Conservation (phyloP, 2,888 invertebrate species). For the Pediacus dermestoides region DNA sequence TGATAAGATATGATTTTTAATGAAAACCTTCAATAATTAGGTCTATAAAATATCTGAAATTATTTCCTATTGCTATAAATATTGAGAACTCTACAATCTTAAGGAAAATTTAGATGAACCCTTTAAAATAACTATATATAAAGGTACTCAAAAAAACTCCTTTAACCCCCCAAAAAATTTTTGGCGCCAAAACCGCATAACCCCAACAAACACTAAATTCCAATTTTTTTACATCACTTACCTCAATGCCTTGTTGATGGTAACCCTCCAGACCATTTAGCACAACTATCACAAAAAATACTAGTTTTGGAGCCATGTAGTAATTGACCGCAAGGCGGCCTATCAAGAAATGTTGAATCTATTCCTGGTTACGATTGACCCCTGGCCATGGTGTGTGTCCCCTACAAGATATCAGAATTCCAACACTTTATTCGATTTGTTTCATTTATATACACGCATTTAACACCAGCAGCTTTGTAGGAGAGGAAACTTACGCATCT, state of each 20-base stretch:
- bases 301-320: constrained; percentile 35
- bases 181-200: constrained; percentile 3
- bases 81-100: too few relatives aligned
- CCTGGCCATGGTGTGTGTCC: constrained; percentile 36
- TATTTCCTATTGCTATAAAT: too few relatives aligned
- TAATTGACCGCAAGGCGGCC: constrained; percentile 39
- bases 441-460: constrained; percentile 21
- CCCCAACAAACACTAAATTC: constrained; percentile 4
- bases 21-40: too few relatives aligned
- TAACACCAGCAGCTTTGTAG: too few relatives aligned
- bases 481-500: too few relatives aligned
- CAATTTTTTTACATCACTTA: constrained; percentile 10
- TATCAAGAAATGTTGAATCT: constrained; percentile 41
- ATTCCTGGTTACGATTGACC: constrained; percentile 42
- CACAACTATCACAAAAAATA: constrained; percentile 24
- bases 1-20: constrained; percentile 3
- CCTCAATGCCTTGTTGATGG: constrained; percentile 14
- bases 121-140: too few relatives aligned
- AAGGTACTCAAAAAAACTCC: too few relatives aligned
- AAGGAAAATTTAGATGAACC: too few relatives aligned
- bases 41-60: too few relatives aligned
- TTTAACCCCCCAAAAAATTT: too few relatives aligned
- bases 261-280: constrained; percentile 7
- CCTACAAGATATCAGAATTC: constrained; percentile 32
- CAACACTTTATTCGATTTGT: constrained; percentile 21